phyloP scores from a whole-genome alignment of 2,113 vertebrate genomes.

The Takifugu flavidus region DNA sequence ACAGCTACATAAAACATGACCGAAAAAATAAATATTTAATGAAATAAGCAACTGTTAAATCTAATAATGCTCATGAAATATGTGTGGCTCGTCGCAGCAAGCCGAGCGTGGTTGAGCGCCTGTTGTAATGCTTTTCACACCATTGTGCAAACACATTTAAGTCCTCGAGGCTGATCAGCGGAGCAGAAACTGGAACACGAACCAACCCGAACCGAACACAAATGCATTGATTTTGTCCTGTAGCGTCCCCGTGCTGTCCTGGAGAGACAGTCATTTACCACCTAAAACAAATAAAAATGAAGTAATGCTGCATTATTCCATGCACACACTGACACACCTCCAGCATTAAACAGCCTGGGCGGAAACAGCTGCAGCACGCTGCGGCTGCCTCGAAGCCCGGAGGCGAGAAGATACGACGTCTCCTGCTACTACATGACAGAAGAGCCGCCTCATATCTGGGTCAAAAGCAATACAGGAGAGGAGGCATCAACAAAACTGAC shows the following conservation, averaged over 20 bases:
- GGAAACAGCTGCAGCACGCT: conserved; percentile 41
- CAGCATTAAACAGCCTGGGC: not conserved
- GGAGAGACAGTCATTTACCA: conserved; percentile 4
- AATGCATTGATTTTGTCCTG: conserved; percentile 5
- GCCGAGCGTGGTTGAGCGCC: too few species aligned
- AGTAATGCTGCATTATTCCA: not conserved
- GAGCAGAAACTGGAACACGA: conserved; percentile 14
- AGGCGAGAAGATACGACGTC: not conserved
- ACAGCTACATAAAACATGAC: too few species aligned
- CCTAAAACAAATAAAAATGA: not conserved
- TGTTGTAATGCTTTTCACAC: too few species aligned
- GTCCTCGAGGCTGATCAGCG: conserved; percentile 14
- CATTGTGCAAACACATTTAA: conserved; percentile 16
- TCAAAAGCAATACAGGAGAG: conserved; percentile 22
- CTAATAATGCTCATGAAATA: too few species aligned
- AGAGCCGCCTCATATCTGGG: conserved; percentile 8
- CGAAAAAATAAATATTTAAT: too few species aligned
- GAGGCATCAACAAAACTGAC: conserved; percentile 11
- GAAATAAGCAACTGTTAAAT: too few species aligned
- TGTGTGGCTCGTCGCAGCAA: too few species aligned
- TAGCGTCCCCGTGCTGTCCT: conserved; percentile 10
- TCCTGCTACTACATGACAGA: conserved; percentile 18
- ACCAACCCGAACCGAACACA: not conserved
- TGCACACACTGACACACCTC: conserved; percentile 21
- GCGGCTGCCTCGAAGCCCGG: conserved; percentile 12